Evolutionary conservation across 2,888 invertebrate genomes (phyloP).

Genomic region (Ariolimax columbianus): DNA sequence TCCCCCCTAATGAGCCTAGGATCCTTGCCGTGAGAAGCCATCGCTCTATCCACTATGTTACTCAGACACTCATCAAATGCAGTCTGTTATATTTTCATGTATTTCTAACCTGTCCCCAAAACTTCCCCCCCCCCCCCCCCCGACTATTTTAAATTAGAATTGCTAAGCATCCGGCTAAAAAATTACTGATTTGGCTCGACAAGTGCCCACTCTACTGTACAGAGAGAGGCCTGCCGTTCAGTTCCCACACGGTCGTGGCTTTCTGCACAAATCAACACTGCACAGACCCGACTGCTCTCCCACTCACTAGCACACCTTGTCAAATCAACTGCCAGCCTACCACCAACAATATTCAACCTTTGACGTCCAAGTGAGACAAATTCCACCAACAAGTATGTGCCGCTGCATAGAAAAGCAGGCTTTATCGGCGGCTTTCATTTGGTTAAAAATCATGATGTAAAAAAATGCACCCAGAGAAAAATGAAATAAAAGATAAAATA

Average conservation of each 20-base stretch:
- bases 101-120: too few relatives aligned
- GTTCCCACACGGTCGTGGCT: not conserved
- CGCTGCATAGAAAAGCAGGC: constrained; percentile 3
- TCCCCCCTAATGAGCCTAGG: too few relatives aligned
- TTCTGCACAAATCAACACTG: not conserved
- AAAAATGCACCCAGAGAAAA: not conserved
- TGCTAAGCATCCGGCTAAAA: not conserved
- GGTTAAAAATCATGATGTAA: not conserved
- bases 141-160: too few relatives aligned
- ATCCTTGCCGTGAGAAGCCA: too few relatives aligned
- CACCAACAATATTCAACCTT: not conserved
- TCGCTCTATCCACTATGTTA: too few relatives aligned
- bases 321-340: not conserved
- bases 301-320: not conserved
- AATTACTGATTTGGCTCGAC: not conserved
- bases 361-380: not conserved
- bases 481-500: not conserved
- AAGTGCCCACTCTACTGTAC: not conserved
- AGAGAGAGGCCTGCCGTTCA: not conserved
- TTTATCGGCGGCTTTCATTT: not conserved
- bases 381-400: not conserved
- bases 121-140: too few relatives aligned
- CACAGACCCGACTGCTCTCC: not conserved
- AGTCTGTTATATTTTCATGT: too few relatives aligned
- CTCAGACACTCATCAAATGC: too few relatives aligned